phyloP scores from a whole-genome alignment of 2,113 vertebrate genomes.

The Rissa tridactyla region DNA sequence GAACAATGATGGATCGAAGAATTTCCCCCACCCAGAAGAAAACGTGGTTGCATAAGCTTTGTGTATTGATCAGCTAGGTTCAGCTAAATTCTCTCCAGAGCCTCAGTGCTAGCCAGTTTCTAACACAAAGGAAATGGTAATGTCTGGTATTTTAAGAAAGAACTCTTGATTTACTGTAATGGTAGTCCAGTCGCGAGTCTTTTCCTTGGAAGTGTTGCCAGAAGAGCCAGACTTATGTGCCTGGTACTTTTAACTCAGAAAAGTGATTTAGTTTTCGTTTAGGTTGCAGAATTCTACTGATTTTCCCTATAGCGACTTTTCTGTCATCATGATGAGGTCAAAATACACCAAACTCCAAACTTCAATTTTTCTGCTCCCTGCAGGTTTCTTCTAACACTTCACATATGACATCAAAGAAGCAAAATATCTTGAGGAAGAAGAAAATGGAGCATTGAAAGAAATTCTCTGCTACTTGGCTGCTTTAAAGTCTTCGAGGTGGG shows the following conservation, averaged over 20 bases:
- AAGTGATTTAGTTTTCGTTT: not conserved
- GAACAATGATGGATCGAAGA: slow-evolving; percentile 41
- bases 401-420: not conserved
- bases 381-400: not conserved
- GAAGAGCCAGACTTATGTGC: not conserved
- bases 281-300: not conserved
- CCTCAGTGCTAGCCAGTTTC: not conserved
- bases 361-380: not conserved
- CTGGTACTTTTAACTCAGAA: not conserved
- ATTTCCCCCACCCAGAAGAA: slow-evolving; percentile 5
- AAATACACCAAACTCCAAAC: not conserved
- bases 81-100: not conserved
- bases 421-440: not conserved
- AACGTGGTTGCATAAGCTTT: not conserved
- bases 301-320: not conserved
- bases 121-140: not conserved
- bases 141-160: not conserved
- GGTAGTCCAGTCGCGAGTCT: not conserved
- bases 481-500: not conserved
- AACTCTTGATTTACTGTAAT: not conserved
- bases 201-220: not conserved
- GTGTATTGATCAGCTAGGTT: not conserved
- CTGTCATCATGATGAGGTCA: not conserved
- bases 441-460: not conserved
- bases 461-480: not conserved